Base-by-base conservation (phyloP, 2,888 invertebrate species). In the Choristoneura rosaceana region DNA sequence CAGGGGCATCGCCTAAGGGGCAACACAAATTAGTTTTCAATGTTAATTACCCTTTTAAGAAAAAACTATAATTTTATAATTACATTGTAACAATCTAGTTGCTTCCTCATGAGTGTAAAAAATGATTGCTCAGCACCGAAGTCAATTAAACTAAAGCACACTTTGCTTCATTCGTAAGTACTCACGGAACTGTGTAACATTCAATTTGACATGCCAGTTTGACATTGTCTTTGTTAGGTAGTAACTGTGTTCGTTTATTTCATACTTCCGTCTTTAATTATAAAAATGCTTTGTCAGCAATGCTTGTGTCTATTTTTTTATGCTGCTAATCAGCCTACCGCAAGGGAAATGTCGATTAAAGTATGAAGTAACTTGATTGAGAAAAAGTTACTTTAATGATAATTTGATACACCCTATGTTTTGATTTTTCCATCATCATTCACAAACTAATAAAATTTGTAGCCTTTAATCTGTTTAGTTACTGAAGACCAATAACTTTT, bases 101-200 rank as follows among this genome's bases (percentile, higher is more conserved):
- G 62, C 67, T 69, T 73, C 73, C 73, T 68, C 58, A 50, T 59
- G 50, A 64, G 14, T 50, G 68, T 68, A 73, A 73, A 73, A 66
- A 73, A 73, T 68, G 50, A 64, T 60, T 63, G 68, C 59, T 59
- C 59, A 34, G 64, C 50, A 67, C 45, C 52, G 9, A 62, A 67
- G 45, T 9, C 71, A 55, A 71, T 71, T 62, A 61, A 67, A 62
- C 45, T 55, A 55, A 45, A 45, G 34, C 45, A 47, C 38, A 33
- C 61, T 61, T 38, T 61, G 41, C 34, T 59, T 59, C 34, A 47
- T 59, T 69, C 5, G 33, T 41, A 12, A 55, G 52, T 63, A 52
- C 52, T 50, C 15, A 14, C 38, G 55, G 61, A 62, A 60, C 59
- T 45, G 61, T 34, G 63, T 50, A 47, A 15, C 41, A 61, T 66